A percentile compares a stretch with the other conserved stretches of the same genome.
Evolutionary conservation across 1,140 invertebrate genomes (phyloP).

Genomic region (Orchestia grillus): DNA sequence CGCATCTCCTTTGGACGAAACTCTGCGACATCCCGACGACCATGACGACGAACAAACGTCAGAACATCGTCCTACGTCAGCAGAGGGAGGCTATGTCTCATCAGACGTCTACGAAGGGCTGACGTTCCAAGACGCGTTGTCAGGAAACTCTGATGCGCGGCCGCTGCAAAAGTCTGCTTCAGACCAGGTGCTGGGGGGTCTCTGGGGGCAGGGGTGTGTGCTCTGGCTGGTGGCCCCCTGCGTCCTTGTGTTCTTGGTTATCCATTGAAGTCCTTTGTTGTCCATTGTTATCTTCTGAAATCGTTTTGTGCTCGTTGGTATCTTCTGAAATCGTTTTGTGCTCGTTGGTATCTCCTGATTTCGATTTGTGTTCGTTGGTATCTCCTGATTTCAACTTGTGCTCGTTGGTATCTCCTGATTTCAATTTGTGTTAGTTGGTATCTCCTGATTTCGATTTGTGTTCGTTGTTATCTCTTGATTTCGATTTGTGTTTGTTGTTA

Average conservation of each 20-base stretch:
- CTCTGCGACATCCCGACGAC: constrained; percentile 46
- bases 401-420: neutral
- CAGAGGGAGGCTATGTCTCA: constrained; percentile 39
- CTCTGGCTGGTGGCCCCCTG: too few relatives aligned
- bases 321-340: neutral
- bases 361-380: neutral
- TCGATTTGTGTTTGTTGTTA: too few relatives aligned
- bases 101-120: constrained; percentile 61
- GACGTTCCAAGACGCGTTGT: constrained; percentile 64
- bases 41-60: constrained; percentile 56
- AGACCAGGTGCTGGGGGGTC: constrained; percentile 62
- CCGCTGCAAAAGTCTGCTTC: constrained; percentile 61
- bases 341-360: neutral
- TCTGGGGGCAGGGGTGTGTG: too few relatives aligned
- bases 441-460: too few relatives aligned
- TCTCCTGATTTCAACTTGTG: neutral
- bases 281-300: neutral
- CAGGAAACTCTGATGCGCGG: constrained; percentile 56
- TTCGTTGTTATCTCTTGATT: too few relatives aligned
- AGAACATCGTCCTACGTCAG: constrained; percentile 19
- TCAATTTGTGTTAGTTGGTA: too few relatives aligned
- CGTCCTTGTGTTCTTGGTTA: neutral
- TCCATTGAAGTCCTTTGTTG: neutral
- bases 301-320: neutral
- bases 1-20: neutral